Percentiles rank a stretch among this genome's conserved stretches.
These are phyloP conservation scores for Escarpia spicata DNA, from an alignment of 2,888 invertebrate species.

Conservation along the genomic window DNA sequence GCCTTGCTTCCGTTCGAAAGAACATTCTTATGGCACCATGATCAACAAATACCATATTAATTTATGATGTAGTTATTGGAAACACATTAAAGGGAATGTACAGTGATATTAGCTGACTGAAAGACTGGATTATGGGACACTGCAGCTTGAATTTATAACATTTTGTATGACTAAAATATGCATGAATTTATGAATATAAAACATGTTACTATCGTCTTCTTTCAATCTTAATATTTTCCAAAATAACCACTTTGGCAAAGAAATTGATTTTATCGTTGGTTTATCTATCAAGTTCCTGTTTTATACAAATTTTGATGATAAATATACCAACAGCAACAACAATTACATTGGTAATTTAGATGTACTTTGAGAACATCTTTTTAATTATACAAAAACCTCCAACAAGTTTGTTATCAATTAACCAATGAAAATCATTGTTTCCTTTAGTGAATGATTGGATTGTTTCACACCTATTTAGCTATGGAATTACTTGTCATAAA, in stretches of 20 bases:
- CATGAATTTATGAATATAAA: background rate
- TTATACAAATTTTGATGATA: background rate
- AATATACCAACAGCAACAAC: background rate
- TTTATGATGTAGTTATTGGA: background rate
- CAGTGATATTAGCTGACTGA: background rate
- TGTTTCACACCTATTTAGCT: background rate
- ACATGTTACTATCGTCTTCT: too few species aligned
- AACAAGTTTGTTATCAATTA: background rate
- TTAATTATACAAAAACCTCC: background rate
- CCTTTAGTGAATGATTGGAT: background rate
- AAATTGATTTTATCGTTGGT: background rate
- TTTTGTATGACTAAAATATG: background rate
- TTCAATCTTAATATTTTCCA: background rate
- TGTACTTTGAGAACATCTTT: background rate
- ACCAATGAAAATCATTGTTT: background rate
- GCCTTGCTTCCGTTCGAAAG: background rate
- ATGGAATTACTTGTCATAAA: background rate
- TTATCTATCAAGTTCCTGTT: background rate
- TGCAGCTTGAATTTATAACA: background rate
- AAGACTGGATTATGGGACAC: background rate
- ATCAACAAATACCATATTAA: background rate
- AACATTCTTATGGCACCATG: too few species aligned
- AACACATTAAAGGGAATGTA: background rate
- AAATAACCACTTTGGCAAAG: background rate
- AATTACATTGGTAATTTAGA: background rate